phyloP scores from a whole-genome alignment of 2,888 invertebrate genomes.

The Tetranychus piercei region DNA sequence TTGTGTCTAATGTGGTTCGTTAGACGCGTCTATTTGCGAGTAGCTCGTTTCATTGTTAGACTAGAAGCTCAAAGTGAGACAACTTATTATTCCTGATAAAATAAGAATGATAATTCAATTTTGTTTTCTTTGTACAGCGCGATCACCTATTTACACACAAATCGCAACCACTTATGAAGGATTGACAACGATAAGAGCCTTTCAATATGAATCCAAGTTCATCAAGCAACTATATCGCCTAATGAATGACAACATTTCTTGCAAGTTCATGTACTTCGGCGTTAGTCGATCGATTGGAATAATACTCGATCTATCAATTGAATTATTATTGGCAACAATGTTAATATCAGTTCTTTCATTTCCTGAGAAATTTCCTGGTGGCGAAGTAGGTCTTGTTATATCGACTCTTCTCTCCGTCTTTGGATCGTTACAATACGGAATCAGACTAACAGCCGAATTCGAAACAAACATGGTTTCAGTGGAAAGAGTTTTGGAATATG shows the following conservation, averaged over 20 bases:
- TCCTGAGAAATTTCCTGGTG: neutral
- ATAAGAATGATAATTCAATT: neutral
- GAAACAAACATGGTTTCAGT: conserved; percentile 40
- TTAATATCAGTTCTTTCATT: conserved; percentile 39
- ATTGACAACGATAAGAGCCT: conserved; percentile 13
- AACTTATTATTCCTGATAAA: neutral
- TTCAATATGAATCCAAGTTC: conserved; percentile 9
- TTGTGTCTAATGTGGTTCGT: neutral
- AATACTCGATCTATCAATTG: neutral
- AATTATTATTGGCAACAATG: conserved; percentile 59
- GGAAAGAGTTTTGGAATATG: conserved; percentile 63
- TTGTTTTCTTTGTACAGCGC: neutral
- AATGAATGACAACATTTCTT: neutral
- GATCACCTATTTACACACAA: conserved; percentile 1
- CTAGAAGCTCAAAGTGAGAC: neutral
- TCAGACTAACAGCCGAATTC: conserved; percentile 38
- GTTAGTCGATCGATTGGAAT: neutral
- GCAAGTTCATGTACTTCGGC: neutral
- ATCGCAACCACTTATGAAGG: conserved; percentile 14
- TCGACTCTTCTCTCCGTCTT: neutral
- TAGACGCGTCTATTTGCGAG: neutral
- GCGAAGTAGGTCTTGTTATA: neutral
- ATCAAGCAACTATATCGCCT: neutral
- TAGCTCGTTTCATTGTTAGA: neutral
- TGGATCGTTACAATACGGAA: conserved; percentile 33